Conservation (phyloP, 1,140 invertebrate species). For the Acyrthosiphon pisum region DNA sequence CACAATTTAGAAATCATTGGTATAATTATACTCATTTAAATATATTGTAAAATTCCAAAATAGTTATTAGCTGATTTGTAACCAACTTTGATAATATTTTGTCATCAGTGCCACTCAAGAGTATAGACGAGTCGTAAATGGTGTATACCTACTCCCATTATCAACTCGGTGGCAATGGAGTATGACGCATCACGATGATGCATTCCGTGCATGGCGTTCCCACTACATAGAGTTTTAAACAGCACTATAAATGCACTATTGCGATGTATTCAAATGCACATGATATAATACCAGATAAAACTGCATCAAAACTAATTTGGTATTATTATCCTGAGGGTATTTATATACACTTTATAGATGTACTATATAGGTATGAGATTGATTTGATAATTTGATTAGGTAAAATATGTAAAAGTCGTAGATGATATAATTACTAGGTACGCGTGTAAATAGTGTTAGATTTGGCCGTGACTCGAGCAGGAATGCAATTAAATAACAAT, state of each 20-base stretch:
- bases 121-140: background rate
- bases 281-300: background rate
- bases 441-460: background rate
- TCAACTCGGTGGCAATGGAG: background rate
- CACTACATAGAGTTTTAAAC: background rate
- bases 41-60: background rate
- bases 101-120: background rate
- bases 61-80: background rate
- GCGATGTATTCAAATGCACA: background rate
- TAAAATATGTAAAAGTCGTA: background rate
- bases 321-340: background rate
- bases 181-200: constrained; percentile 38
- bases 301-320: background rate
- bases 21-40: background rate
- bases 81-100: background rate
- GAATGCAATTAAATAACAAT: background rate
- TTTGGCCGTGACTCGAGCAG: background rate
- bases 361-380: background rate
- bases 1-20: background rate
- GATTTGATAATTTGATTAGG: background rate
- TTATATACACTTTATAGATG: background rate
- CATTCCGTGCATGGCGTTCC: background rate
- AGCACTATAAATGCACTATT: background rate
- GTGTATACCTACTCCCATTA: background rate
- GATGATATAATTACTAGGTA: background rate